Evolutionary conservation across 2,888 invertebrate species (phyloP).

Genomic region (Panopea generosa): DNA sequence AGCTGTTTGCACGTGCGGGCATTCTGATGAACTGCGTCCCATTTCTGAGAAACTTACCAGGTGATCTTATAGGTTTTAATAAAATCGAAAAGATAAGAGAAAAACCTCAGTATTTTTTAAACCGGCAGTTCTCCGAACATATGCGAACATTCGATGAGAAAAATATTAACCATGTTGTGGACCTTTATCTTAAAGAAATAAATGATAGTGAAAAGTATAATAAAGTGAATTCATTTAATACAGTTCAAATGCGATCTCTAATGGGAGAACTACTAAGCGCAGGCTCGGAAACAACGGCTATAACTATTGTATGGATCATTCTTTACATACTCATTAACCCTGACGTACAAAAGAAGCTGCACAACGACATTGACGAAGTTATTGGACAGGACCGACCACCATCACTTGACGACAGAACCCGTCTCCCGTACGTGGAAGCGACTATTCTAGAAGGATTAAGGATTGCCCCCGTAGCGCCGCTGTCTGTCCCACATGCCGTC

Average conservation of each 20-base stretch:
- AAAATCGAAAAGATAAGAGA: conserved; percentile 43
- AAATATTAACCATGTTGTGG: conserved; percentile 39
- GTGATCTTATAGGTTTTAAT: conserved; percentile 40
- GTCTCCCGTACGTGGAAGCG: conserved; percentile 49
- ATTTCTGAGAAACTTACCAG: conserved; percentile 33
- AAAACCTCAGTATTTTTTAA: conserved; percentile 44
- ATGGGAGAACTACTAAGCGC: conserved; percentile 60
- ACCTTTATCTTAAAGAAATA: conserved; percentile 43
- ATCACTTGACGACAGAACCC: conserved; percentile 24
- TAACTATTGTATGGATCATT: conserved; percentile 54
- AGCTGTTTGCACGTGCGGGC: conserved; percentile 37
- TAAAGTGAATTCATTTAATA: conserved; percentile 24
- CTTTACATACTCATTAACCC: conserved; percentile 52
- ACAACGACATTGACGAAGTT: conserved; percentile 47
- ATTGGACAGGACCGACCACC: conserved; percentile 28
- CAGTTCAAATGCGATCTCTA: conserved; percentile 40
- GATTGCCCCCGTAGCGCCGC: conserved; percentile 46
- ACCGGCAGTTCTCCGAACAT: conserved; percentile 30
- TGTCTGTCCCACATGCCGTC: conserved; percentile 52
- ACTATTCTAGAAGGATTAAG: conserved; percentile 51
- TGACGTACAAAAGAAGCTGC: conserved; percentile 54
- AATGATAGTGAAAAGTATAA: conserved; percentile 15
- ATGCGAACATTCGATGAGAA: conserved; percentile 19
- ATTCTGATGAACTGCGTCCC: conserved; percentile 51
- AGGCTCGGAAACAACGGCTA: conserved; percentile 62